phyloP scores from a whole-genome alignment of 2,113 vertebrate genomes.

The Ceyx margarethae region DNA sequence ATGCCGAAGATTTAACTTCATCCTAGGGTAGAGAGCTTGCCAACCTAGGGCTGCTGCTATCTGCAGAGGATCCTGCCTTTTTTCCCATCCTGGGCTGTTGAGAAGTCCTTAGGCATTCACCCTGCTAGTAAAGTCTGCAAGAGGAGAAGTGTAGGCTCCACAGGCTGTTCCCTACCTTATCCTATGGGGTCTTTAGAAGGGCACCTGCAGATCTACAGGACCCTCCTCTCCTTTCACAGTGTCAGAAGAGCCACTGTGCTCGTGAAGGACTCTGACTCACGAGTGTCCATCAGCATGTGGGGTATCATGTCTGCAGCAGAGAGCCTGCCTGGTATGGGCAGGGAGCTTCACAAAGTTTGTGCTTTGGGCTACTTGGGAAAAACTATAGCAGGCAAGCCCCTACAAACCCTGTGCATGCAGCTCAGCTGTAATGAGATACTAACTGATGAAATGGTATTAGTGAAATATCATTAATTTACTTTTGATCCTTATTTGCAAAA shows the following conservation, averaged over 20 bases:
- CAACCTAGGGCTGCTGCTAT: background rate
- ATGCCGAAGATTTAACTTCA: background rate
- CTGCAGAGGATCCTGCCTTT: background rate
- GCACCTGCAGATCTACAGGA: background rate
- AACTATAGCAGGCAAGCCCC: fast-evolving
- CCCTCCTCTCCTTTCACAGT: background rate
- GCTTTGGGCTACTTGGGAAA: background rate
- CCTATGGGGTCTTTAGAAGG: background rate
- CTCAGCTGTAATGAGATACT: background rate
- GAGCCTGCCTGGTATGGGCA: background rate
- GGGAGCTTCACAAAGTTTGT: background rate
- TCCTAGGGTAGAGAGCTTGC: no score
- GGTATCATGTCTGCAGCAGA: background rate
- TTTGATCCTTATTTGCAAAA: background rate
- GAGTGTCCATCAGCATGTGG: background rate
- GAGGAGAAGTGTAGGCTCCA: background rate
- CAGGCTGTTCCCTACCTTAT: background rate
- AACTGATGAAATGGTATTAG: background rate
- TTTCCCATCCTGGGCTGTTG: background rate
- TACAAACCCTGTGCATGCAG: background rate
- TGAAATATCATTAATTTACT: background rate
- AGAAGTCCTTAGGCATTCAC: background rate
- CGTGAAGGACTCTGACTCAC: background rate
- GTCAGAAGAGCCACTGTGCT: no score
- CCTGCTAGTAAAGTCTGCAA: background rate